Evolutionary conservation across 2,888 invertebrate species (phyloP).

Genomic region (Sarcophaga variegata): DNA sequence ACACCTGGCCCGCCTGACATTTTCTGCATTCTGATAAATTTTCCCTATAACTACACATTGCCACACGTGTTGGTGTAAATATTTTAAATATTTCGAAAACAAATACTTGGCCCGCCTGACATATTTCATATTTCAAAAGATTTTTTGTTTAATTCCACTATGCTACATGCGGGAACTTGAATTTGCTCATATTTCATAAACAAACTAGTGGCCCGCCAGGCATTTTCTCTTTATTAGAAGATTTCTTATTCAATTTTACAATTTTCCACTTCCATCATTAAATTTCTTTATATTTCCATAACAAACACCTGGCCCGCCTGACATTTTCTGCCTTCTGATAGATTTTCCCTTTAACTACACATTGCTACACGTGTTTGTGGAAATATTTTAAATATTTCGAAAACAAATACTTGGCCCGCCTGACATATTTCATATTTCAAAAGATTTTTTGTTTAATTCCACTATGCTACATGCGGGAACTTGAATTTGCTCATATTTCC

Average conservation of each 20-base stretch:
- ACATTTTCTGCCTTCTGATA: not conserved
- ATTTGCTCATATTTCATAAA: too few species aligned
- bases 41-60: too few species aligned
- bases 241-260: not conserved
- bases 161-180: too few species aligned
- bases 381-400: not conserved
- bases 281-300: too few species aligned
- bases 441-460: not conserved
- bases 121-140: not conserved
- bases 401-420: conserved; percentile 8
- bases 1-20: too few species aligned
- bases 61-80: too few species aligned
- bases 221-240: not conserved
- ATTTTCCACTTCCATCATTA: too few species aligned
- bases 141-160: not conserved
- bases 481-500: not conserved
- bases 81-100: too few species aligned
- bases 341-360: not conserved
- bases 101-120: too few species aligned
- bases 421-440: not conserved
- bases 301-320: not conserved
- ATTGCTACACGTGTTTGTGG: not conserved
- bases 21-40: too few species aligned
- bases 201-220: not conserved
- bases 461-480: not conserved